Percentiles rank a stretch among this genome's conserved stretches.
Evolutionary conservation across 2,797 vertebrate species (phyloP).

Genomic region (Macroramphosus scolopax): DNA sequence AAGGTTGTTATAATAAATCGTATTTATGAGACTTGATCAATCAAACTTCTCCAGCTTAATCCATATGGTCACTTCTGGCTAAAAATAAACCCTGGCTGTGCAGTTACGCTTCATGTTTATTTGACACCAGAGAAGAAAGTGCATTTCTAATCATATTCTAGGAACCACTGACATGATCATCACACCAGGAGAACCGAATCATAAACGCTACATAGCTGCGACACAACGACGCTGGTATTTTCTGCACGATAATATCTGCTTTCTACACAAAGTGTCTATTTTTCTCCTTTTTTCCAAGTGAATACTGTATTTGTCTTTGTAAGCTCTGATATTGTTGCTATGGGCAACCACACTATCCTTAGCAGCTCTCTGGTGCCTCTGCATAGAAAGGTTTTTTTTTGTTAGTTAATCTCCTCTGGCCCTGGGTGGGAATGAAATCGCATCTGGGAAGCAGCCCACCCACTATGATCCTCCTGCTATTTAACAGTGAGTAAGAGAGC

Average conservation of each 20-base stretch:
- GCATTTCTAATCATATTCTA: slow-evolving; percentile 4
- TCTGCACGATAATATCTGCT: slow-evolving; percentile 26
- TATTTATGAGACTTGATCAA: too few species aligned
- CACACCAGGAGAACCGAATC: slow-evolving; percentile 7
- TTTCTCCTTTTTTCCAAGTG: slow-evolving; percentile 40
- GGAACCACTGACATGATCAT: slow-evolving; percentile 6
- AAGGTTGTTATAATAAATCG: too few species aligned
- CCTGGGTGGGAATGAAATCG: slow-evolving; percentile 62
- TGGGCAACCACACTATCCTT: slow-evolving; percentile 68
- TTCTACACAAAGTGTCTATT: slow-evolving; percentile 28
- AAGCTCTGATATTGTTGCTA: slow-evolving; percentile 72
- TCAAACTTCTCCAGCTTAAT: too few species aligned
- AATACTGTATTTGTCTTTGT: slow-evolving; percentile 70
- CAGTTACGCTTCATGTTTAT: background rate
- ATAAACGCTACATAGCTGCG: background rate
- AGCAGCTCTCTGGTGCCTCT: slow-evolving; percentile 59
- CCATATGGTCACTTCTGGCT: background rate
- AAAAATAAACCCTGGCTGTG: too few species aligned
- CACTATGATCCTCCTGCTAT: slow-evolving; percentile 51
- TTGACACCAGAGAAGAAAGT: slow-evolving; percentile 5
- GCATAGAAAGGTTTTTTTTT: slow-evolving; percentile 53
- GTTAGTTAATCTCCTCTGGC: slow-evolving; percentile 68
- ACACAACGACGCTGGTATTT: slow-evolving; percentile 13
- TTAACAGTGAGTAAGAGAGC: slow-evolving; percentile 43
- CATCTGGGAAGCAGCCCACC: slow-evolving; percentile 66